These are phyloP conservation scores for Seira sanloemensis DNA, from an alignment of 2,888 invertebrate genomes.

Conservation along the genomic window DNA sequence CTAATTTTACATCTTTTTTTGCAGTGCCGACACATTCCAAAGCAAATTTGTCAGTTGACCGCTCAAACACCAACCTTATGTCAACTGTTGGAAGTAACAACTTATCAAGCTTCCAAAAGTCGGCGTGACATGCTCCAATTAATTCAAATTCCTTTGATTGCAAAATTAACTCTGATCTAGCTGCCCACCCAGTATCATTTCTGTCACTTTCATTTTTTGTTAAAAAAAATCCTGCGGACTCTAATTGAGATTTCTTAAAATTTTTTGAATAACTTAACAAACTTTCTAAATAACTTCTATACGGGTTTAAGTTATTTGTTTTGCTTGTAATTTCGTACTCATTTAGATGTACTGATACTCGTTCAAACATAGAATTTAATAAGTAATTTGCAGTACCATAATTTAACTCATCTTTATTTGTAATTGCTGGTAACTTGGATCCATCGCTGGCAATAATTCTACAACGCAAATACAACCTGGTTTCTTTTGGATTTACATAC, in stretches of 20 bases:
- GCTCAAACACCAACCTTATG: constrained; percentile 36
- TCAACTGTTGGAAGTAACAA: constrained; percentile 60
- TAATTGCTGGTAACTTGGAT: background rate
- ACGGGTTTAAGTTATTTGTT: constrained; percentile 30
- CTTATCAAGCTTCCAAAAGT: constrained; percentile 33
- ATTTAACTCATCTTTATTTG: background rate
- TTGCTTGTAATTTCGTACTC: constrained; percentile 38
- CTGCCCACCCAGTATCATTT: constrained; percentile 29
- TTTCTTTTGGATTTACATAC: background rate
- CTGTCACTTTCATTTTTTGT: constrained; percentile 38
- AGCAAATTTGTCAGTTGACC: constrained; percentile 39
- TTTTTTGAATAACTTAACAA: constrained; percentile 30
- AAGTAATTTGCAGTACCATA: background rate
- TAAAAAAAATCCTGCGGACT: constrained; percentile 43
- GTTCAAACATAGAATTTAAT: background rate
- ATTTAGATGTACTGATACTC: background rate
- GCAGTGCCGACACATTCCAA: constrained; percentile 21
- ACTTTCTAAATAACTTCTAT: constrained; percentile 40
- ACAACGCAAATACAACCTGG: background rate
- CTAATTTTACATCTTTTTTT: constrained; percentile 9
- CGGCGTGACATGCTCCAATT: constrained; percentile 47
- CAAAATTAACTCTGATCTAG: constrained; percentile 12
- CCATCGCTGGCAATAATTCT: background rate
- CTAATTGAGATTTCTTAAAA: constrained; percentile 35
- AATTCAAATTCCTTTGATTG: constrained; percentile 59